Percentiles rank a stretch among this genome's conserved stretches.
These are phyloP conservation scores for Seriola rivoliana DNA, from an alignment of 2,113 vertebrate genomes.

Conservation along the genomic window DNA sequence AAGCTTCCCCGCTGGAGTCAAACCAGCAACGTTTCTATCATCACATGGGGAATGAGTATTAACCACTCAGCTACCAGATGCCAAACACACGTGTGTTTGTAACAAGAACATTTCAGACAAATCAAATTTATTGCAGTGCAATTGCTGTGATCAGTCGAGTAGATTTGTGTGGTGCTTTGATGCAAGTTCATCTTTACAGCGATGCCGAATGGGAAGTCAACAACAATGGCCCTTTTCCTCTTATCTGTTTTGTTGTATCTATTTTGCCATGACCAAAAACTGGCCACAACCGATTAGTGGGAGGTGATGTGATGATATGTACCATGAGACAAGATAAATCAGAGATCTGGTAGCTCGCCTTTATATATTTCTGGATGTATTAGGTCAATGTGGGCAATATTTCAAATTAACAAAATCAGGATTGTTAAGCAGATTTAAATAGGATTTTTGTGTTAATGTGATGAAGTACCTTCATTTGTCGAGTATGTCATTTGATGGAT, in stretches of 20 bases:
- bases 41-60: no score
- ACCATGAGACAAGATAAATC: no score
- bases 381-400: not conserved
- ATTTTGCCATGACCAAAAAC: not conserved
- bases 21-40: not conserved
- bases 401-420: no score
- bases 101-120: not conserved
- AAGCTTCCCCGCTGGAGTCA: not conserved
- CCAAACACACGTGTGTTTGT: not conserved
- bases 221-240: no score
- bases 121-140: not conserved
- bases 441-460: no score
- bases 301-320: not conserved
- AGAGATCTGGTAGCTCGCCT: no score
- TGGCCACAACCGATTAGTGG: not conserved
- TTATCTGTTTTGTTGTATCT: not conserved
- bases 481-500: no score
- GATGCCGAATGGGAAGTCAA: no score
- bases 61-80: not conserved
- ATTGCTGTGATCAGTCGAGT: not conserved
- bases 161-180: not conserved
- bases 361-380: not conserved
- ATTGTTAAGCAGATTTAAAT: no score
- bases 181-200: no score
- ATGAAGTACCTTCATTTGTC: not conserved